A percentile compares a stretch with the other conserved stretches of the same genome.
phyloP scores from a whole-genome alignment of 2,797 vertebrate genomes.

The Schizopygopsis pylzovi region DNA sequence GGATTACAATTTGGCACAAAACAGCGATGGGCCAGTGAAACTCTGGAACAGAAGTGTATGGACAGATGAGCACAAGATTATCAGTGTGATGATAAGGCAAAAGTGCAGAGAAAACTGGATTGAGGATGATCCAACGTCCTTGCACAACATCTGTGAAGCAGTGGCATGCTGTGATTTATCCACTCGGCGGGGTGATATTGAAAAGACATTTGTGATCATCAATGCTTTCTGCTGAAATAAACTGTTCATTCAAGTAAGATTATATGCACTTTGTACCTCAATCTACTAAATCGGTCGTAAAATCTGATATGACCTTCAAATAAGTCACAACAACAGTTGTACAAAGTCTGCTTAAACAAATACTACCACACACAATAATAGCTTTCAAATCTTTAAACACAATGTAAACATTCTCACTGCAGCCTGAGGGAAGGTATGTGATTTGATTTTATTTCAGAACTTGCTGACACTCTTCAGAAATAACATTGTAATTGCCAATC shows the following conservation, averaged over 20 bases:
- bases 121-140: slow-evolving; percentile 26
- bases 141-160: slow-evolving; percentile 34
- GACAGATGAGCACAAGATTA: slow-evolving; percentile 43
- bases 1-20: slow-evolving; percentile 31
- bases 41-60: slow-evolving; percentile 33
- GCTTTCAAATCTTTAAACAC: background rate
- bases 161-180: slow-evolving; percentile 12
- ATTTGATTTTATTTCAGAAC: background rate
- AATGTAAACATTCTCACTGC: background rate
- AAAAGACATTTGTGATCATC: slow-evolving; percentile 12
- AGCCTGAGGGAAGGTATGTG: background rate
- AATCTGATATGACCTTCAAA: slow-evolving; percentile 10
- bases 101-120: slow-evolving; percentile 8
- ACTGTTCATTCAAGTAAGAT: background rate
- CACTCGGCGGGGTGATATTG: background rate
- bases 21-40: background rate
- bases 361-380: background rate
- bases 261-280: background rate
- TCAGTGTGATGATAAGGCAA: slow-evolving; percentile 32
- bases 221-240: slow-evolving; percentile 10
- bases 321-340: background rate
- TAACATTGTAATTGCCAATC: background rate
- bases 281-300: background rate
- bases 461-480: background rate
- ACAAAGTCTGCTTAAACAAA: background rate